Conservation (phyloP, 2,797 vertebrate species). For the Sebastolobus altivelis region DNA sequence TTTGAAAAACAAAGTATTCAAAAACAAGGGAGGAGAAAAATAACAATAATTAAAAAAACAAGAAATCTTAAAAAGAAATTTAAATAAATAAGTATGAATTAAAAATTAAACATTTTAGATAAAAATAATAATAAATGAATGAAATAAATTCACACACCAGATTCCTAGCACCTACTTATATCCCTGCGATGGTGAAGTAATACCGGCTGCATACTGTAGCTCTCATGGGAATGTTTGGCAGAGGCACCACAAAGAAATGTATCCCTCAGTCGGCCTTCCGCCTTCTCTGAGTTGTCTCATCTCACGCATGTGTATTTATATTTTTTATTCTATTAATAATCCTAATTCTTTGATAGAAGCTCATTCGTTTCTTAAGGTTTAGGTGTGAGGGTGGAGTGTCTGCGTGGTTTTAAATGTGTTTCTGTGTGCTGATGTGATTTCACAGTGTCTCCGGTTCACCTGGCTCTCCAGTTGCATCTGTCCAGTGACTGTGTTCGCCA, state of each 20-base stretch:
- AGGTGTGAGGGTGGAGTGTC: not conserved
- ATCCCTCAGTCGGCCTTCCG: not conserved
- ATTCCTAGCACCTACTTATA: too few relatives aligned
- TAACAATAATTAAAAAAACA: too few relatives aligned
- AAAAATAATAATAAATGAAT: too few relatives aligned
- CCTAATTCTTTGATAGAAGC: not conserved
- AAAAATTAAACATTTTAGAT: too few relatives aligned
- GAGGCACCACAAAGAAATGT: not conserved
- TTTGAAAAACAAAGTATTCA: too few relatives aligned
- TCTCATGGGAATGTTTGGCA: conserved; percentile 29
- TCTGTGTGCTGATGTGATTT: not conserved
- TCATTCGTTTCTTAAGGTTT: not conserved
- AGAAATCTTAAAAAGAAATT: accelerated
- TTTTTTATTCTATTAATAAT: not conserved
- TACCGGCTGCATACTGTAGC: not conserved
- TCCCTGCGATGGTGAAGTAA: not conserved
- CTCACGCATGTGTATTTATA: not conserved
- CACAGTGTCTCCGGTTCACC: conserved; percentile 76
- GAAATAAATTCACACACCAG: too few relatives aligned
- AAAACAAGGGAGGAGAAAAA: too few relatives aligned
- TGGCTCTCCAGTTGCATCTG: conserved; percentile 98
- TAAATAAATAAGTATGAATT: too few relatives aligned
- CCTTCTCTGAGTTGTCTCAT: conserved; percentile 32
- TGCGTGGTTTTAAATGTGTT: not conserved
- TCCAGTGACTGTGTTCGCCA: conserved; percentile 93